phyloP scores from a whole-genome alignment of 2,888 invertebrate genomes.

The Cantharis nigra region DNA sequence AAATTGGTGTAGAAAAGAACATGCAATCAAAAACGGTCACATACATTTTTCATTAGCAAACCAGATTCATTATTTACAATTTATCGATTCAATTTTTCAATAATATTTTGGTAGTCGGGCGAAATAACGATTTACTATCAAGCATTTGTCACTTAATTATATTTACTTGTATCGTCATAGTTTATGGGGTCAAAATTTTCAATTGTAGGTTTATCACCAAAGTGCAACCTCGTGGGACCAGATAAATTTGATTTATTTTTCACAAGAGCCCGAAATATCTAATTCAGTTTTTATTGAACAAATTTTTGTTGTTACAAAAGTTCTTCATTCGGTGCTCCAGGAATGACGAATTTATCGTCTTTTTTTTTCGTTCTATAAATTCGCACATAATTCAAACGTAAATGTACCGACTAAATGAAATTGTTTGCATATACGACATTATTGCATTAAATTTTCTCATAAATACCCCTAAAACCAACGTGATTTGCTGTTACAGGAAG shows the following conservation, averaged over 20 bases:
- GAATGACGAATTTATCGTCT: background rate
- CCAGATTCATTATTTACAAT: background rate
- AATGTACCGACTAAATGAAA: slow-evolving; percentile 9
- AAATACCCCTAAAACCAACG: slow-evolving; percentile 23
- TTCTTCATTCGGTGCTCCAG: background rate
- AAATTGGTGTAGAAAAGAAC: background rate
- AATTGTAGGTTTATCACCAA: slow-evolving; percentile 20
- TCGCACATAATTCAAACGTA: background rate
- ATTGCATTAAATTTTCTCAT: slow-evolving; percentile 27
- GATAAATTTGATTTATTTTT: slow-evolving; percentile 33
- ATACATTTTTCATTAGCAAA: background rate
- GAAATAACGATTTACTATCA: background rate
- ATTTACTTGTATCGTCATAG: background rate
- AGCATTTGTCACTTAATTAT: background rate
- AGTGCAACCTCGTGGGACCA: slow-evolving; percentile 16
- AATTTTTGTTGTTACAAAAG: background rate
- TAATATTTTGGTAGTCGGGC: background rate
- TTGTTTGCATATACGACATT: slow-evolving; percentile 16
- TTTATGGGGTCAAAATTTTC: background rate
- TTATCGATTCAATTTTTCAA: background rate
- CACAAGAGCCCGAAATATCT: slow-evolving; percentile 19
- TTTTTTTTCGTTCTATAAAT: background rate
- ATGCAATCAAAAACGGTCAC: background rate
- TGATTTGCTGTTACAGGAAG: slow-evolving; percentile 30
- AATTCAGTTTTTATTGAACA: slow-evolving; percentile 22